Base-by-base conservation (phyloP, 2,797 vertebrate genomes). In the Scolopax rusticola region DNA sequence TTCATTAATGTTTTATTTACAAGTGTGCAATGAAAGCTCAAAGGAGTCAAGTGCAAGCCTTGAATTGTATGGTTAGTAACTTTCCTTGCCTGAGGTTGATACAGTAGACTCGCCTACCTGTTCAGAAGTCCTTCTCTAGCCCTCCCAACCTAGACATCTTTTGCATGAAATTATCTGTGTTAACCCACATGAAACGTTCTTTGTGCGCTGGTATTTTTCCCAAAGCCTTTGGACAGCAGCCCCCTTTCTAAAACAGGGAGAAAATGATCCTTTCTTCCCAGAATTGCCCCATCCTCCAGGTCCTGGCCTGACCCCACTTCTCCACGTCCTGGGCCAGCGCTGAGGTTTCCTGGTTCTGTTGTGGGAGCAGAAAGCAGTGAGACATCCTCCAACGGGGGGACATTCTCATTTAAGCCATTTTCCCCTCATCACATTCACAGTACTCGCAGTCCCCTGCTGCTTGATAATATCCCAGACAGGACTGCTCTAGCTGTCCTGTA, bases 1-100 rank as follows among this genome's bases (percentile, higher is more conserved):
- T 93, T 86, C 60, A 40, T 94, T 91, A 84, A 84, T 76, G 48
- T 93, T 93, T 96, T 90, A 79, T 95, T 95, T 95, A 86, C 36
- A 84, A 65, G 61, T 12, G 9, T 65, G 36, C 40, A 90, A 6
- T 48, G 76, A 75, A 90, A 77, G 47, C 76, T 90, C 59, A 33
- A 41, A 84, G 36, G 73, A 82, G 48, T 90, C 32, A 75, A 65
- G 41, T 65, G 20, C 3, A 1, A 96, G 20, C 51, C 28, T 91
- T 48, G 43, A 80, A 20, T 45, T 89, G 30, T 87, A 20, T 56
- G 36, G 32, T 79, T 91, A 81, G 74, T 64, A 70, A 41, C 27
- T 54, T 86, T 89, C 24, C 30, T 25, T 92, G 50, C 33, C 47
- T 4, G 10, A 78, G 24, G 15, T 2, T 88, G 43, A 43, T 57